These are phyloP conservation scores for Thoracochromis brauschi DNA, from an alignment of 2,113 vertebrate species.

Conservation along the genomic window DNA sequence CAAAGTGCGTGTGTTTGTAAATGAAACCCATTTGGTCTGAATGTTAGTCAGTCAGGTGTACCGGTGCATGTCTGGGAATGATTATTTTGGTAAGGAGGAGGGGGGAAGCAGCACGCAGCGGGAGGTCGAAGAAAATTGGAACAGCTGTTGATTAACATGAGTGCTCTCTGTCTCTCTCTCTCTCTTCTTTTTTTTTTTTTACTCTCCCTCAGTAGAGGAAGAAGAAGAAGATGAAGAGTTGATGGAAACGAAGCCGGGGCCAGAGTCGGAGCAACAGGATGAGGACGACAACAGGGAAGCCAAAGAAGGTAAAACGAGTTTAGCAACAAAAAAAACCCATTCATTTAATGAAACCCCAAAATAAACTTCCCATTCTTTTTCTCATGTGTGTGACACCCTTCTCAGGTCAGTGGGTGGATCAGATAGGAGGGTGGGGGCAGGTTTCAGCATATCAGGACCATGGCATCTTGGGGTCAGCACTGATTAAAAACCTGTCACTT, in stretches of 20 bases:
- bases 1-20: conserved; percentile 23
- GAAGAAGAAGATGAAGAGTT: conserved; percentile 94
- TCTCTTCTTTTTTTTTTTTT: background rate
- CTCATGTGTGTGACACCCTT: conserved; percentile 52
- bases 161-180: conserved; percentile 1
- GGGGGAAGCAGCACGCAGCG: conserved; percentile 11
- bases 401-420: conserved; percentile 37
- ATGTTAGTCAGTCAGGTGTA: conserved; percentile 59
- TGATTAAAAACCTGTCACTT: conserved; percentile 71
- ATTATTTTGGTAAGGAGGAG: conserved; percentile 47
- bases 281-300: conserved; percentile 83
- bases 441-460: conserved; percentile 62
- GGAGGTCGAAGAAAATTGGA: conserved; percentile 53
- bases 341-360: background rate
- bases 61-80: conserved; percentile 47
- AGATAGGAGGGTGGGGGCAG: conserved; percentile 24
- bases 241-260: conserved; percentile 79
- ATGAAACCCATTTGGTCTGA: conserved; percentile 24
- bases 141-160: conserved; percentile 68
- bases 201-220: conserved; percentile 75
- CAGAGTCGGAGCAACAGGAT: conserved; percentile 80
- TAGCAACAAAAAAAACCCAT: rapidly evolving
- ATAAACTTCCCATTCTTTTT: background rate
- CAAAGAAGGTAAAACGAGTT: conserved; percentile 79
- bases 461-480: conserved; percentile 66